Base-by-base conservation (phyloP, 2,113 vertebrate species). In the Gopherus flavomarginatus region DNA sequence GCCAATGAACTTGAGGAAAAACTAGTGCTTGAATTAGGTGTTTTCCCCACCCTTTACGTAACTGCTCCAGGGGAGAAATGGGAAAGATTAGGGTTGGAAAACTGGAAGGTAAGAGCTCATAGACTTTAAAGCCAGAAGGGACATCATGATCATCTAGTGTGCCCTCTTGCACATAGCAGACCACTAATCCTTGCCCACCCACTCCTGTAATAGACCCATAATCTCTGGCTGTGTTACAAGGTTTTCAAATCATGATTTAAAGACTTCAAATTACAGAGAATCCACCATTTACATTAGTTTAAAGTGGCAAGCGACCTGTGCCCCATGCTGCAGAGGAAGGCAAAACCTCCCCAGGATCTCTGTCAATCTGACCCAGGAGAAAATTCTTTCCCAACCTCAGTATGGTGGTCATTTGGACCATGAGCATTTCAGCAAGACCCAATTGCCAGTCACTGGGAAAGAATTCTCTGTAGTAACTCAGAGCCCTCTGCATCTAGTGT, bases 11-110 rank as follows among this genome's bases (percentile, higher is more conserved):
- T 81, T 14, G 49, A 83, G 10, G 87, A 83, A 90, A 31, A 90
- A 13, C 1, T 24, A 44, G 21, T 0, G 1, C 1, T 0, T 6
- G 27, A 90, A 29, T 16, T 3, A 49, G 17, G 49, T 78, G 3
- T 53, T 96, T 77, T 19, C 56, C 78, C 90, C 13, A 38, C 2
- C 72, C 5, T 57, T 35, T 26, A 24, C 13, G 2, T 78, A 78
- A 47, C 42, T 44, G 42, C 44, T 78, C 12, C 42, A 87, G 4
- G 14, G 47, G 87, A 78, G 75, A 83, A 85, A 31, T 22, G 44
- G 65, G 62, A 82, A 87, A 11, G 24, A 14, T 78, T 78, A 47
- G 12, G 22, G 24, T 93, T 65, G 79, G 65, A 85, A 19, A 90
- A 44, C 8, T 16, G 53, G 89, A 88, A 42, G 85, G 35, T 3